Evolutionary conservation across 2,113 vertebrate species (phyloP).

Genomic region (Chionomys nivalis): DNA sequence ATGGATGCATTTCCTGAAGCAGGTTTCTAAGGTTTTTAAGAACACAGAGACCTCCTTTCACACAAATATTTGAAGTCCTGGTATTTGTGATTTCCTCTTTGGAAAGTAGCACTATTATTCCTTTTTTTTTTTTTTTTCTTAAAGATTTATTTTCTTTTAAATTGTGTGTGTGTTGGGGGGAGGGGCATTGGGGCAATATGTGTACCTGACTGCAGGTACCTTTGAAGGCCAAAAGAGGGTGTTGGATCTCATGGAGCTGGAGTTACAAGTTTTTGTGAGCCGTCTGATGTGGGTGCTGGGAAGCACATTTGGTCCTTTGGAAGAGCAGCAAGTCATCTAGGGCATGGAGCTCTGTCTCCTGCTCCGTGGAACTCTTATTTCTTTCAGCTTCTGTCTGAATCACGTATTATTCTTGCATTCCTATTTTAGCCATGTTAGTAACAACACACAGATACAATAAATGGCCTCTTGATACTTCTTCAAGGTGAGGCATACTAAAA

Average conservation of each 20-base stretch:
- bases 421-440: background rate
- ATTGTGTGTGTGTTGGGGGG: background rate
- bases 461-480: background rate
- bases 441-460: background rate
- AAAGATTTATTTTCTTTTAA: background rate
- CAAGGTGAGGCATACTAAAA: fast-evolving
- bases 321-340: background rate
- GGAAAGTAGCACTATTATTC: background rate
- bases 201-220: background rate
- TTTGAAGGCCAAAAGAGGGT: background rate
- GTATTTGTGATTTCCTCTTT: background rate
- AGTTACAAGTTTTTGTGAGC: background rate
- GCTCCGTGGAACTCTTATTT: background rate
- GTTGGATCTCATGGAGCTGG: background rate
- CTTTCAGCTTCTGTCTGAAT: background rate
- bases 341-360: background rate
- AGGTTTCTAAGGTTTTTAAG: background rate
- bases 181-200: background rate
- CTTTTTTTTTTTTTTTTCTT: background rate
- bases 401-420: background rate
- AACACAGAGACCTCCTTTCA: too few relatives aligned
- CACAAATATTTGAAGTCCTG: background rate
- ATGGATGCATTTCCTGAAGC: background rate
- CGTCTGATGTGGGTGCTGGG: background rate
- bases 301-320: background rate